Evolutionary conservation across 2,797 vertebrate species (phyloP), one percentile per base, ranked within the genome.

Genomic region (Antennarius maculatus): DNA sequence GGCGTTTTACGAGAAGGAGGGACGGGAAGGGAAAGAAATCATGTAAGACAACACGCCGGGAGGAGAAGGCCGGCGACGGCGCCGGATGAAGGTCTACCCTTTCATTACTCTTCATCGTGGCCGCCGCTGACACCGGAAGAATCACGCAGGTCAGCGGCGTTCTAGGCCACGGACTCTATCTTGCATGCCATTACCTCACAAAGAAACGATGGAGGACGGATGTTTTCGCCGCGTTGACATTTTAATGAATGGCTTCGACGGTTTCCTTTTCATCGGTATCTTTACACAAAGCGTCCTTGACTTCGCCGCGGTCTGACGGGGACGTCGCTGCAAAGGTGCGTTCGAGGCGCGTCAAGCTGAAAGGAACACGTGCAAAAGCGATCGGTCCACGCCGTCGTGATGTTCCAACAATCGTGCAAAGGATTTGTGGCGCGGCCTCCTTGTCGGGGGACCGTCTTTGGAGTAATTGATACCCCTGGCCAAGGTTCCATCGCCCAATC

Each of bases 11-110:
- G 10, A 60, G 42, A 51, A 16, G 39, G 13, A 57, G 62, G 29
- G 31, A 42, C 31, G 18, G 46, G 51, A 9, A 16, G 29, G 28
- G 28, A 59, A 51, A 69, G 53, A 69, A 75, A 76, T 70, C 56
- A 48, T 52, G 54, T 18, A 48, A 28, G 76, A 79, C 66, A 61
- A 31, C 46, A 42, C 13, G 5, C 31, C 75, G 47, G 53, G 48
- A 17, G 46, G 65, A 67, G 54, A 68, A 60, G 50, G 66, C 63
- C 53, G 6, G 37, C 9, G 49, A 54, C 41, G 43, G 14, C 64
- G 71, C 74, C 16, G 65, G 50, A 80, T 41, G 61, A 74, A 76
- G 57, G 66, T 74, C 54, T 9, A 13, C 50, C 29, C 55, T 57
- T 74, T 79, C 45, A 41, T 76, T 69, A 73, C 69, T 54, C 45